Base-by-base conservation (phyloP, 2,113 vertebrate genomes). In the Poeciliopsis prolifica region DNA sequence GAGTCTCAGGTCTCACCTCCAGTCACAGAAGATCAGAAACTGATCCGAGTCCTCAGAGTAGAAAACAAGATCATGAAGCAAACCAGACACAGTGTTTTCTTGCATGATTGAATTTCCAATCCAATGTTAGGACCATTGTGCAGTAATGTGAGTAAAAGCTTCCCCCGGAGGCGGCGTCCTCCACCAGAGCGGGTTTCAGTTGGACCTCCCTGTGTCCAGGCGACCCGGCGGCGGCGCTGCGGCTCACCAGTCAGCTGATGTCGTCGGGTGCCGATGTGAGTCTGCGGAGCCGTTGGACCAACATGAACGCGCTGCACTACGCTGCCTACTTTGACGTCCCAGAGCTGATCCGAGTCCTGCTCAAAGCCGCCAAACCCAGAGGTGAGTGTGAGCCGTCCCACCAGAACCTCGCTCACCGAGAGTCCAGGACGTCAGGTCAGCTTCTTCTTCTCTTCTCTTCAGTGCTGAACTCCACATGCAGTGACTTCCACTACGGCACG, bases 231-330 rank as follows among this genome's bases (percentile, higher is more conserved):
- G 95, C 97, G 0, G 96, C 97, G 0, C 95, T 97, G 54, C 95
- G 96, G 13, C 95, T 98, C 72, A 95, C 93, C 3, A 91, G 91
- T 79, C 96, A 97, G 92, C 94, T 98, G 62, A 93, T 97, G 68
- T 88, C 92, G 0, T 88, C 96, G 80, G 96, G 96, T 0, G 97
- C 95, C 0, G 96, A 97, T 1, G 96, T 96, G 51, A 95, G 96
- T 17, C 93, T 97, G 82, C 94, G 96, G 77, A 97, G 96, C 86
- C 96, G 97, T 81, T 98, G 97, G 97, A 98, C 97, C 78, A 97
- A 96, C 93, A 98, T 98, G 97, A 98, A 97, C 3, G 96, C 96
- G 0, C 94, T 98, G 61, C 96, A 98, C 92, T 97, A 98, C 0
- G 96, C 97, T 0, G 96, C 97, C 1, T 97, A 98, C 81, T 98